Evolutionary conservation across 2,113 vertebrate species (phyloP).

Genomic region (Athene cunicularia): DNA sequence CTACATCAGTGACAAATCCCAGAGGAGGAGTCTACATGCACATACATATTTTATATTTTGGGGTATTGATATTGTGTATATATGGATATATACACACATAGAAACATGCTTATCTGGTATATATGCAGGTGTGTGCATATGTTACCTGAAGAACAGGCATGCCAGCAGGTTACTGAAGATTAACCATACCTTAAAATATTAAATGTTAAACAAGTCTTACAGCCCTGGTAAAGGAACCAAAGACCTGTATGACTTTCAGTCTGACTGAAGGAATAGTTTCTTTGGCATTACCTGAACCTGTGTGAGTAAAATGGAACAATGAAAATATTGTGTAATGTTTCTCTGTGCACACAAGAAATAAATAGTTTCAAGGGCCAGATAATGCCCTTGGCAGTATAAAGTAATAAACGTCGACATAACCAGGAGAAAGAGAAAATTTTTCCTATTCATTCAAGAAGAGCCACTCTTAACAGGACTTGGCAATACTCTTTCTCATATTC

Average conservation of each 20-base stretch:
- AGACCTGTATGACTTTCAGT: neutral
- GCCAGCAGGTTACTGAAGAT: neutral
- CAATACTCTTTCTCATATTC: neutral
- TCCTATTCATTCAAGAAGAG: neutral
- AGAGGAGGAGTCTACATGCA: neutral
- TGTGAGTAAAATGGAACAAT: neutral
- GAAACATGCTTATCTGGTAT: neutral
- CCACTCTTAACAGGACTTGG: neutral
- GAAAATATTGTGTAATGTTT: neutral
- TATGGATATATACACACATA: neutral
- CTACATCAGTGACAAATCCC: neutral
- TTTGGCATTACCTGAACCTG: neutral
- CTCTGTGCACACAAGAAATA: constrained; percentile 1
- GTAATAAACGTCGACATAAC: constrained; percentile 30
- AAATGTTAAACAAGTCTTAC: neutral
- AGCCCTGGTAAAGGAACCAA: neutral
- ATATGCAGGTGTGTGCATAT: neutral
- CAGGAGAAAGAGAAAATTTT: constrained; percentile 32
- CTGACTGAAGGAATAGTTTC: neutral
- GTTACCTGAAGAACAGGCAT: neutral
- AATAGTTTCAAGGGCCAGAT: constrained; percentile 28
- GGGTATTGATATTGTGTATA: neutral
- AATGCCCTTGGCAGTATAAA: constrained; percentile 23
- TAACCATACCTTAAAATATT: neutral
- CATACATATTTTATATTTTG: neutral